These are phyloP conservation scores for Drosophila biarmipes DNA, from an alignment of 1,140 invertebrate species.

Conservation along the genomic window DNA sequence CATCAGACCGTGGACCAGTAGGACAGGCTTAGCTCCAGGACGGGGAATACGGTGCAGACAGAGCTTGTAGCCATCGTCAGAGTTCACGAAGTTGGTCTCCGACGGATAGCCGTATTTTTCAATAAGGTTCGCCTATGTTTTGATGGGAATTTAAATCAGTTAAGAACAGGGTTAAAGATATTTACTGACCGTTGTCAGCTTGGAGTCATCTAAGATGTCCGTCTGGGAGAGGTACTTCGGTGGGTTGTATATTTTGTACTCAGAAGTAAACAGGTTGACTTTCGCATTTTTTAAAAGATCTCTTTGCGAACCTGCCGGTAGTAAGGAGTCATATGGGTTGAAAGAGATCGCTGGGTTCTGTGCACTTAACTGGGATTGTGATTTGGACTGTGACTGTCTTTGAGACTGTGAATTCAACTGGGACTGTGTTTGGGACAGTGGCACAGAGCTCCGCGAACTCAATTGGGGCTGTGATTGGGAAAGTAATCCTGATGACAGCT, in stretches of 20 bases:
- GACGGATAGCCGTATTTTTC: slow-evolving; percentile 86
- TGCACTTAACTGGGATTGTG: not conserved
- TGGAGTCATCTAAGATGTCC: slow-evolving; percentile 14
- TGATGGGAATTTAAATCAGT: not conserved
- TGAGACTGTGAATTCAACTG: too few species aligned
- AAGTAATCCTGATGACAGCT: not conserved
- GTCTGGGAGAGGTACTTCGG: not conserved
- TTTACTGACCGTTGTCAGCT: slow-evolving; percentile 13
- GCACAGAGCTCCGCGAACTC: not conserved
- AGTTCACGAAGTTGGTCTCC: slow-evolving; percentile 85
- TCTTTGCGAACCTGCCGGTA: too few species aligned
- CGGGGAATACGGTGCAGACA: slow-evolving; percentile 83
- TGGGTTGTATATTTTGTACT: not conserved
- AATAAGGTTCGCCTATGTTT: slow-evolving; percentile 71
- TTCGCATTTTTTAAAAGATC: not conserved
- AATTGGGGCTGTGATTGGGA: not conserved
- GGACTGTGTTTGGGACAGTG: not conserved
- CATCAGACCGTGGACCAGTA: slow-evolving; percentile 88
- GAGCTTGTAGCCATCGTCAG: slow-evolving; percentile 86
- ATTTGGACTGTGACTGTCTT: not conserved
- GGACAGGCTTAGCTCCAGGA: slow-evolving; percentile 78
- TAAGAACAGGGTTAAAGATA: not conserved
- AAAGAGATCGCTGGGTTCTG: not conserved
- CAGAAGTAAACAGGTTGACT: not conserved
- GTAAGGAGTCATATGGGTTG: not conserved